These are phyloP conservation scores for Gobionotothen gibberifrons DNA, from an alignment of 2,797 vertebrate species.

Conservation along the genomic window DNA sequence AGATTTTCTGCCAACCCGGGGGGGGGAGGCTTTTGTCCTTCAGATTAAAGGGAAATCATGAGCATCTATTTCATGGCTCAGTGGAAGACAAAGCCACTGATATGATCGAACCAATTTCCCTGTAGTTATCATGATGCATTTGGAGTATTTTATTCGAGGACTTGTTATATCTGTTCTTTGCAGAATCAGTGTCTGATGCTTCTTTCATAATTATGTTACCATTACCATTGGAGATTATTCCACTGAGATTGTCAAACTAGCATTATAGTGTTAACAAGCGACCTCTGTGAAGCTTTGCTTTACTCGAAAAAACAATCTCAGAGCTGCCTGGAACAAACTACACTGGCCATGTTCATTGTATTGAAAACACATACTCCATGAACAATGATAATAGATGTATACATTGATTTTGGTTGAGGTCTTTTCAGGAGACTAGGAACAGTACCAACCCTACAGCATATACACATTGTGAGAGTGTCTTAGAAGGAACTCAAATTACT, in stretches of 20 bases:
- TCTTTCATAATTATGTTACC: too few relatives aligned
- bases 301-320: background rate
- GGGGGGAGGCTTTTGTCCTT: constrained; percentile 18
- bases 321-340: background rate
- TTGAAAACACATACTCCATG: background rate
- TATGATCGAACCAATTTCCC: constrained; percentile 2
- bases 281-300: background rate
- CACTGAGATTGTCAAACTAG: constrained; percentile 3
- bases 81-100: constrained; percentile 33
- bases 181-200: too few relatives aligned
- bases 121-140: background rate
- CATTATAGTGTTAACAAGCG: background rate
- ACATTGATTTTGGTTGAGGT: background rate
- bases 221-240: background rate
- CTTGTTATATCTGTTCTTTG: constrained; percentile 1
- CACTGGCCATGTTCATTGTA: background rate
- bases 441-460: background rate
- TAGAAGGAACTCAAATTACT: background rate
- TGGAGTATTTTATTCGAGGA: background rate
- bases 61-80: constrained; percentile 36
- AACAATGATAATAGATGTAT: constrained; percentile 5
- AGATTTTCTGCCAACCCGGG: constrained; percentile 10
- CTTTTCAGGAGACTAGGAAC: background rate
- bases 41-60: constrained; percentile 31
- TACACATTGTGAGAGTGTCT: background rate